Conservation (phyloP, 1,140 invertebrate species). For the Homarus americanus region DNA sequence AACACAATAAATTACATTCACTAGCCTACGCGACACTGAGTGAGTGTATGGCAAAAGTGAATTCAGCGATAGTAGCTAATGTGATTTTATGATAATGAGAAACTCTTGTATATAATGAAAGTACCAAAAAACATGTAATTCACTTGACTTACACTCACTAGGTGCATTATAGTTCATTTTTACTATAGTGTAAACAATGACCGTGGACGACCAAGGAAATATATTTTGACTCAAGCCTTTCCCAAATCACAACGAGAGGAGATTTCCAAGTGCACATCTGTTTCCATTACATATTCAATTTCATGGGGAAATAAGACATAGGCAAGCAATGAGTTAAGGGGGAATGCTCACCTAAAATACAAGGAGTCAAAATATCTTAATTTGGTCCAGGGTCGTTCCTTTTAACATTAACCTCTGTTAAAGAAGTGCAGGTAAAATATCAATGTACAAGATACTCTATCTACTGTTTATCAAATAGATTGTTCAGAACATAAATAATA, state of each 20-base stretch:
- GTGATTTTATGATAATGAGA: background rate
- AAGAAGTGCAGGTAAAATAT: constrained; percentile 4
- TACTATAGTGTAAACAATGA: background rate
- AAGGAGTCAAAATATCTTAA: background rate
- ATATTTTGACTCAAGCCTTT: background rate
- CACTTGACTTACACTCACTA: constrained; percentile 12
- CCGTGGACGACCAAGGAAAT: background rate
- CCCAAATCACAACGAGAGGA: background rate
- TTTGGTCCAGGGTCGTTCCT: background rate
- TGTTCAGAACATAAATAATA: background rate
- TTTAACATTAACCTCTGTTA: background rate
- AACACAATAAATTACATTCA: constrained; percentile 18
- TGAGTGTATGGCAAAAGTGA: background rate
- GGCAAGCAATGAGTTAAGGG: background rate
- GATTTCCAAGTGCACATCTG: background rate
- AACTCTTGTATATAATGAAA: background rate
- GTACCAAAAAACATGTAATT: constrained; percentile 2
- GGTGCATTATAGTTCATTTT: constrained; percentile 12
- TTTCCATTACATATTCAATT: background rate
- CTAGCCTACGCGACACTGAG: background rate
- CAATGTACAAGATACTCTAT: background rate
- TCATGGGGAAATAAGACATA: background rate
- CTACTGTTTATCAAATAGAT: background rate
- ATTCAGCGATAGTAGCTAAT: background rate
- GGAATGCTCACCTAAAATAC: background rate